Conservation (phyloP, 1,140 invertebrate species). For the Cecropterus lyciades region DNA sequence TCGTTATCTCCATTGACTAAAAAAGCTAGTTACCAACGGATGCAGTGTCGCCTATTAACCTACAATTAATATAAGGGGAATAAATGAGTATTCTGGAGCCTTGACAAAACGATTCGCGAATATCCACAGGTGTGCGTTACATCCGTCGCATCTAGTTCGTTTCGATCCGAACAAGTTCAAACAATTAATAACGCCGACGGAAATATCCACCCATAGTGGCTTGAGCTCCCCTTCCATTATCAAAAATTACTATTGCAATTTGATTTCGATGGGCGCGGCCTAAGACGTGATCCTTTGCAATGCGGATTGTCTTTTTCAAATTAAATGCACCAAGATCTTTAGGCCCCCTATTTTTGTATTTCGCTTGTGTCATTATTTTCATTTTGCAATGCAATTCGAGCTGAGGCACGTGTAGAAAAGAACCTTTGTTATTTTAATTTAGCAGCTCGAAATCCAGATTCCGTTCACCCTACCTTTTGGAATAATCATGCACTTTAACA, state of each 20-base stretch:
- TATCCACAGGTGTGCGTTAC: conserved; percentile 64
- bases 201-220: conserved; percentile 77
- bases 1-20: conserved; percentile 40
- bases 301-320: conserved; percentile 73
- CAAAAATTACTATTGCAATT: conserved; percentile 79
- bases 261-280: conserved; percentile 66
- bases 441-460: conserved; percentile 37
- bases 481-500: neutral
- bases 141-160: conserved; percentile 68
- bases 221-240: conserved; percentile 73
- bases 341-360: conserved; percentile 56
- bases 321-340: conserved; percentile 65
- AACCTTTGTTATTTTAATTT: conserved; percentile 70
- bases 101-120: conserved; percentile 65
- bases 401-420: conserved; percentile 70
- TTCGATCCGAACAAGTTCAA: conserved; percentile 61
- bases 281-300: conserved; percentile 64
- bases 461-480: neutral
- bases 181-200: conserved; percentile 71
- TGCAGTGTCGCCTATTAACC: conserved; percentile 59
- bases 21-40: conserved; percentile 63
- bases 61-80: conserved; percentile 65
- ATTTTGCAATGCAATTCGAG: conserved; percentile 68
- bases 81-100: conserved; percentile 49
- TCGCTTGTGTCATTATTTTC: conserved; percentile 64